Percentiles rank a stretch among this genome's conserved stretches.
Evolutionary conservation across 2,113 vertebrate species (phyloP).

Genomic region (Alethe diademata): DNA sequence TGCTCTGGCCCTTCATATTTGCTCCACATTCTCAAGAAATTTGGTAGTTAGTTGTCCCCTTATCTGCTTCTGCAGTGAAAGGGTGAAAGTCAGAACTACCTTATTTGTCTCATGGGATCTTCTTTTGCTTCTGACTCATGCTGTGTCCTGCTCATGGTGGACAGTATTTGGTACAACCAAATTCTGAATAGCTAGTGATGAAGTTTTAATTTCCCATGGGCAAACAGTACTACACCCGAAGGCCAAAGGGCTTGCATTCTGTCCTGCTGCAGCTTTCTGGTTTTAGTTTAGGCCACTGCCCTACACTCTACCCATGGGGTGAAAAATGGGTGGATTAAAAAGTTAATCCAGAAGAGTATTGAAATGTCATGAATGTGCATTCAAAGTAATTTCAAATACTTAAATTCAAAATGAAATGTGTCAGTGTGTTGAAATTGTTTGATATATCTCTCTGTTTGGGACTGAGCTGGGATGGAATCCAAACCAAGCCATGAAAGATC

Average conservation of each 20-base stretch:
- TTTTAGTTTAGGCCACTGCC: not conserved
- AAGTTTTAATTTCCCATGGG: not conserved
- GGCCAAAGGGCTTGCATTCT: not conserved
- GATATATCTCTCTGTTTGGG: not conserved
- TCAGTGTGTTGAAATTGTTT: not conserved
- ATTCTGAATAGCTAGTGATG: not conserved
- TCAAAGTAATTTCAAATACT: not conserved
- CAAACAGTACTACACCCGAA: not conserved
- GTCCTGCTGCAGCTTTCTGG: not conserved
- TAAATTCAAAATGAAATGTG: not conserved
- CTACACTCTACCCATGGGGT: not conserved
- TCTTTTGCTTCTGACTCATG: not conserved
- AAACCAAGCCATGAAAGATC: conserved; percentile 29
- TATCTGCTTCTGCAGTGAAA: not conserved
- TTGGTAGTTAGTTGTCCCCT: not conserved
- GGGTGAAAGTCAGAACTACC: not conserved
- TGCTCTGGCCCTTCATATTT: not conserved
- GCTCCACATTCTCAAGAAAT: not conserved
- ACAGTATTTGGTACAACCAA: not conserved
- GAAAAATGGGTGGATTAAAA: not conserved
- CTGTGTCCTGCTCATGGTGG: not conserved
- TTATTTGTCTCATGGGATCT: not conserved
- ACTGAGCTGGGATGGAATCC: conserved; percentile 40
- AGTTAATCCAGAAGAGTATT: not conserved
- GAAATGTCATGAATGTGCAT: not conserved